Conservation (phyloP, 64 coral and sea anemone genomes). For the Dendrophyllia cribrosa region DNA sequence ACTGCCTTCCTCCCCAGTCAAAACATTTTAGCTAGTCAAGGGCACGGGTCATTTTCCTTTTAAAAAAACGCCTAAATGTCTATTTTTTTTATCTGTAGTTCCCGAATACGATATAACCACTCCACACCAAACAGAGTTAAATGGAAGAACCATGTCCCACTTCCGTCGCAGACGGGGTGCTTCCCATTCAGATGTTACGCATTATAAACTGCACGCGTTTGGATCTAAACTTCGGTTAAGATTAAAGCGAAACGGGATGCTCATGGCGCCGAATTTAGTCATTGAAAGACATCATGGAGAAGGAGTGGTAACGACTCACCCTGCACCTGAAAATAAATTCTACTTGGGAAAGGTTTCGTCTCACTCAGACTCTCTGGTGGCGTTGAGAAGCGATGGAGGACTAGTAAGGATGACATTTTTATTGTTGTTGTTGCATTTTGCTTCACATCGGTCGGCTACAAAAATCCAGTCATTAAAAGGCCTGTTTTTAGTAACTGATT, state of each 20-base stretch:
- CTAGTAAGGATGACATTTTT: slow-evolving; percentile 26
- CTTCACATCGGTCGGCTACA: too few species aligned
- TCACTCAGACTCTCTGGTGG: slow-evolving; percentile 58
- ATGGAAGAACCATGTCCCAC: slow-evolving; percentile 20
- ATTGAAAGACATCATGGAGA: slow-evolving; percentile 28
- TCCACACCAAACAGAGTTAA: slow-evolving; percentile 33
- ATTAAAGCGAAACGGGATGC: slow-evolving; percentile 25
- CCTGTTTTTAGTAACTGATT: too few species aligned
- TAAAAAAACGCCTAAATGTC: background rate
- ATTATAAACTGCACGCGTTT: slow-evolving; percentile 50
- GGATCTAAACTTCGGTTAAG: slow-evolving; percentile 38
- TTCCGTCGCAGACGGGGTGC: background rate
- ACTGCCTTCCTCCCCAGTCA: too few species aligned
- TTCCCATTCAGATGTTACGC: background rate
- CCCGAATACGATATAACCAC: slow-evolving; percentile 59
- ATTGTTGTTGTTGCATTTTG: too few species aligned
- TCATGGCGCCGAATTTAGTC: slow-evolving; percentile 21
- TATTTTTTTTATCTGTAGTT: slow-evolving; percentile 17
- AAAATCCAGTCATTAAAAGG: too few species aligned
- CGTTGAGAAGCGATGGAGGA: slow-evolving; percentile 26
- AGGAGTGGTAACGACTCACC: slow-evolving; percentile 6
- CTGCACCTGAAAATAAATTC: slow-evolving; percentile 23
- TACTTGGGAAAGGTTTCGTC: slow-evolving; percentile 57
- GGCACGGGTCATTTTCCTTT: background rate
- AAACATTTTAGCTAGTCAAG: too few species aligned